phyloP scores from a whole-genome alignment of 2,888 invertebrate genomes.

The Drepanosiphum platanoidis region DNA sequence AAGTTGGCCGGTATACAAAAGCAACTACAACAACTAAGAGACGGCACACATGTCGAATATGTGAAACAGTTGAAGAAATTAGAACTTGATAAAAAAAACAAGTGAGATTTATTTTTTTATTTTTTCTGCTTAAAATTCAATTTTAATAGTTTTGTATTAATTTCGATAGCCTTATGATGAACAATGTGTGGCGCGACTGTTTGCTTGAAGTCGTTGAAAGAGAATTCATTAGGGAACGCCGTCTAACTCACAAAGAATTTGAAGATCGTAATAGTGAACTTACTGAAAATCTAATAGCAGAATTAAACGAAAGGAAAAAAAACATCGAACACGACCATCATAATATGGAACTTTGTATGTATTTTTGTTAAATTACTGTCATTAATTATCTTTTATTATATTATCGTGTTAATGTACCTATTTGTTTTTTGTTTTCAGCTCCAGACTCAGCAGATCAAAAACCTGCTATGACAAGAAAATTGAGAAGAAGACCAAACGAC shows the following conservation, averaged over 20 bases:
- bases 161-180: conserved; percentile 75
- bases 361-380: conserved; percentile 1
- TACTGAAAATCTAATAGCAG: conserved; percentile 86
- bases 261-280: conserved; percentile 94
- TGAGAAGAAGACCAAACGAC: conserved; percentile 92
- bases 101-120: conserved; percentile 67
- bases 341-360: conserved; percentile 87
- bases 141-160: too few relatives aligned
- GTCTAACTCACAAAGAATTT: conserved; percentile 89
- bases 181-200: conserved; percentile 81
- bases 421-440: conserved; percentile 62
- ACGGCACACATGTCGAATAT: conserved; percentile 87
- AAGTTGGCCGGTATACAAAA: conserved; percentile 88
- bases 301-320: conserved; percentile 92
- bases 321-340: conserved; percentile 88
- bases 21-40: conserved; percentile 87
- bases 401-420: neutral
- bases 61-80: conserved; percentile 82
- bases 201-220: conserved; percentile 87
- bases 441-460: conserved; percentile 70
- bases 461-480: conserved; percentile 93
- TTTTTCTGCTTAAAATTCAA: neutral
- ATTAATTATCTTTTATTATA: neutral
- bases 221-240: conserved; percentile 88
- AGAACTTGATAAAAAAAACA: conserved; percentile 83